Conservation (phyloP, 2,888 invertebrate species). For the Lepidochrysops patricia region DNA sequence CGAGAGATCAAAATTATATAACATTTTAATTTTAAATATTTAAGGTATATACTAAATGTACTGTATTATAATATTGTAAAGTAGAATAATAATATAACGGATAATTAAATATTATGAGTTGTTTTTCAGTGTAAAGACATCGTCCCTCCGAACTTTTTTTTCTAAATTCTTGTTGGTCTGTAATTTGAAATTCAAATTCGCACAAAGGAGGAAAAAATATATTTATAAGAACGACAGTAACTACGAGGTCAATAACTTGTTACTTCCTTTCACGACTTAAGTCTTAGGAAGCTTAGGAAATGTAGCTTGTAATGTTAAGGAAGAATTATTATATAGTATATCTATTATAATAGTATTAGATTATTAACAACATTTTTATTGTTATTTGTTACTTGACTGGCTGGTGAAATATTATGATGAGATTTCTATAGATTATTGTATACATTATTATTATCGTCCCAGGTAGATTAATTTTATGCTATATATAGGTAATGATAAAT, state of each 20-base stretch:
- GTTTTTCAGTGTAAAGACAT: too few relatives aligned
- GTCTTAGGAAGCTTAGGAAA: not conserved
- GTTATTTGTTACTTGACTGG: not conserved
- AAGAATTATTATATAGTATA: not conserved
- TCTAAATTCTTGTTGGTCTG: too few relatives aligned
- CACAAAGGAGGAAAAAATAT: not conserved
- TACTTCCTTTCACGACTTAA: not conserved
- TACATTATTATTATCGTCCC: not conserved
- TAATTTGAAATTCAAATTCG: too few relatives aligned
- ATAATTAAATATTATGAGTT: too few relatives aligned
- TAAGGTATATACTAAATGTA: too few relatives aligned
- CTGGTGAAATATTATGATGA: conserved; percentile 3
- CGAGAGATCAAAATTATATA: too few relatives aligned
- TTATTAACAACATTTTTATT: not conserved
- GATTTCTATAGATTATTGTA: not conserved
- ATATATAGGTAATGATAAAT: too few relatives aligned
- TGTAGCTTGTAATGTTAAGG: conserved; percentile 1
- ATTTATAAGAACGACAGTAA: not conserved
- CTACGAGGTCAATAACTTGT: not conserved
- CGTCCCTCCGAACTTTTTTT: too few relatives aligned
- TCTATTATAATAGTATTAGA: not conserved
- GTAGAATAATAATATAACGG: too few relatives aligned
- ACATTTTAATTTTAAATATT: too few relatives aligned
- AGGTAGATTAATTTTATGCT: too few relatives aligned
- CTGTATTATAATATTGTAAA: too few relatives aligned